phyloP scores from a whole-genome alignment of 2,797 vertebrate genomes.

The Dermochelys coriacea region DNA sequence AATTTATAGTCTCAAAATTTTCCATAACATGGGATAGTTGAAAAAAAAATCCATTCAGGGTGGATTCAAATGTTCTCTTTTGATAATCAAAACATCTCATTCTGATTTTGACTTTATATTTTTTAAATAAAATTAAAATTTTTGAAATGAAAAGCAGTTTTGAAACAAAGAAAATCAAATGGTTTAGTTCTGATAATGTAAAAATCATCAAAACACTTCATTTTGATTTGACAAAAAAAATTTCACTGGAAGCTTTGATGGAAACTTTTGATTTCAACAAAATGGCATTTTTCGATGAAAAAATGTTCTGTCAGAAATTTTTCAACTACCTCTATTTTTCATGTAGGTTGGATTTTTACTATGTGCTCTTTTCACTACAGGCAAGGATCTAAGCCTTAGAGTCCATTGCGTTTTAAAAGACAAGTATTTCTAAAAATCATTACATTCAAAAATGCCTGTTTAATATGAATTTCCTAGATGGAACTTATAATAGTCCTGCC shows the following conservation, averaged over 20 bases:
- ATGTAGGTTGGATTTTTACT: neutral
- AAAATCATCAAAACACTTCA: neutral
- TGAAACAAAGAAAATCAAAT: neutral
- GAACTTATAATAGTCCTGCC: neutral
- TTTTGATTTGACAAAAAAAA: conserved; percentile 1
- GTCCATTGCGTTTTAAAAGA: conserved; percentile 2
- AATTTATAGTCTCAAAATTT: neutral
- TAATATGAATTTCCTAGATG: neutral
- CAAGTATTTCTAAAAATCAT: neutral
- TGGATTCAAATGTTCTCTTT: neutral
- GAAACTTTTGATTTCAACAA: conserved; percentile 1
- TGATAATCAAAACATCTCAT: neutral
- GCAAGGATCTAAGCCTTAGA: conserved; percentile 43
- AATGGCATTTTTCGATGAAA: conserved; percentile 37
- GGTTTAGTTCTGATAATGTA: neutral
- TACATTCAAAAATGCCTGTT: rapidly evolving
- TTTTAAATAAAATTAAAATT: neutral
- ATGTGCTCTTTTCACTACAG: neutral
- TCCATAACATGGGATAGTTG: neutral
- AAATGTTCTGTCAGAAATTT: conserved; percentile 26
- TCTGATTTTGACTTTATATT: neutral
- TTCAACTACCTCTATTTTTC: conserved; percentile 35
- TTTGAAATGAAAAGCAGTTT: neutral
- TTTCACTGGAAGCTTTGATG: conserved; percentile 25
- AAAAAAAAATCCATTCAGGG: neutral